These are phyloP conservation scores for Oncorhynchus tshawytscha DNA, from an alignment of 2,113 vertebrate species.

Conservation along the genomic window DNA sequence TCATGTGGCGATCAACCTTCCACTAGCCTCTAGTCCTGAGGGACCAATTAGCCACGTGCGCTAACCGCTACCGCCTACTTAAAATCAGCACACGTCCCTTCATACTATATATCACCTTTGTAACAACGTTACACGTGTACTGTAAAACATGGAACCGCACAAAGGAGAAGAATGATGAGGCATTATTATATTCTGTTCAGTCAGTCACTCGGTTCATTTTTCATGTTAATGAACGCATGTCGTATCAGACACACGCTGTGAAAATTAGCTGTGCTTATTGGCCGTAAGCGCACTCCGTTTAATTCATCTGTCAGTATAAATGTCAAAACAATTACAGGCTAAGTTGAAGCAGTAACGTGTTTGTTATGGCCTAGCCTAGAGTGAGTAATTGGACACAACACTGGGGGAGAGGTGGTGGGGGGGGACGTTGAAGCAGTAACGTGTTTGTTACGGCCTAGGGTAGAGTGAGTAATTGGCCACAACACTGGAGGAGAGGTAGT, in stretches of 20 bases:
- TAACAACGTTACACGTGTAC: conserved; percentile 12
- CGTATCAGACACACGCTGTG: background rate
- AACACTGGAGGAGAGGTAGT: no score
- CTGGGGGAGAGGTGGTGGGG: no score
- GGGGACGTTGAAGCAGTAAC: no score
- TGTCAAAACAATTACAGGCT: conserved; percentile 14
- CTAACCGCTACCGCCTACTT: conserved; percentile 1
- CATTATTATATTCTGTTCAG: background rate
- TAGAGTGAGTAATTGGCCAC: no score
- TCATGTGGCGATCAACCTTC: conserved; percentile 11
- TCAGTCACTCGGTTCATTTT: conserved; percentile 7
- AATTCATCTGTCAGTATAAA: conserved; percentile 21
- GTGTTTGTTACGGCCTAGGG: no score
- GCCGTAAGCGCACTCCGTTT: conserved; percentile 7
- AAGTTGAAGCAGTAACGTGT: background rate
- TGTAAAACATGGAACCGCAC: conserved; percentile 28
- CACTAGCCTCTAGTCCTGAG: background rate
- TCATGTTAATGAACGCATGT: conserved; percentile 28
- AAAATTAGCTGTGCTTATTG: conserved; percentile 7
- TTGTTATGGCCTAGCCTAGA: background rate
- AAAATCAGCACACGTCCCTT: conserved; percentile 28
- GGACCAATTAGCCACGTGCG: conserved; percentile 51
- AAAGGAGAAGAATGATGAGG: background rate
- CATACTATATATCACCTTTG: background rate
- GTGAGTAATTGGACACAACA: conserved; percentile 7